Evolutionary conservation across 2,888 invertebrate species (phyloP).

Genomic region (Molanna angustata): DNA sequence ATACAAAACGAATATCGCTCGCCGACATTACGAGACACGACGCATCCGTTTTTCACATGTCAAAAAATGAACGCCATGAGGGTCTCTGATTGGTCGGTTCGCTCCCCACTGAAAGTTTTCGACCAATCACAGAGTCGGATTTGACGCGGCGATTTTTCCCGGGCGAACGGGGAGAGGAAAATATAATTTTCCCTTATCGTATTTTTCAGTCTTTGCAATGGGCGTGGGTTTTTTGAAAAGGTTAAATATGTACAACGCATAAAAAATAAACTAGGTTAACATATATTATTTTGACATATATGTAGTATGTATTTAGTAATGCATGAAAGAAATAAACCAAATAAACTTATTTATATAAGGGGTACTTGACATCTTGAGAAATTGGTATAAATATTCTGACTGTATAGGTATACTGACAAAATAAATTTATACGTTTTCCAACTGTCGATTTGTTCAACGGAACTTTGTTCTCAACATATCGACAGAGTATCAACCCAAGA

Average conservation of each 20-base stretch:
- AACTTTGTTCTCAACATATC: too few relatives aligned
- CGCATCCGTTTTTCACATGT: constrained; percentile 5
- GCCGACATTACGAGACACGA: background rate
- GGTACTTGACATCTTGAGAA: too few relatives aligned
- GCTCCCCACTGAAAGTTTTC: constrained; percentile 9
- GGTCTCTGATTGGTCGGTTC: constrained; percentile 9
- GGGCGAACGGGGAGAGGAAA: constrained; percentile 4
- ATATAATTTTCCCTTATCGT: background rate
- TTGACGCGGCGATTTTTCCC: background rate
- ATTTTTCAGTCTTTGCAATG: constrained; percentile 6
- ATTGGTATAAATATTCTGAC: too few relatives aligned
- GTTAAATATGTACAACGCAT: constrained; percentile 6
- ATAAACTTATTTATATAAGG: too few relatives aligned
- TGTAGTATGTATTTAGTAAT: too few relatives aligned
- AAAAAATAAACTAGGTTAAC: background rate
- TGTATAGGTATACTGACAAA: too few relatives aligned
- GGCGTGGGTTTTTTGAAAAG: constrained; percentile 18
- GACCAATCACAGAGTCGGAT: constrained; percentile 9
- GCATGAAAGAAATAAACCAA: too few relatives aligned
- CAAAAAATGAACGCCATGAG: constrained; percentile 4
- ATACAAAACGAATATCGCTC: background rate
- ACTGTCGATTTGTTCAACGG: too few relatives aligned
- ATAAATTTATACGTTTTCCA: too few relatives aligned
- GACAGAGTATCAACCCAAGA: too few relatives aligned
- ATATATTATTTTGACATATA: too few relatives aligned